Base-by-base conservation (phyloP, 2,888 invertebrate genomes). In the Drosophila meridionalis region DNA sequence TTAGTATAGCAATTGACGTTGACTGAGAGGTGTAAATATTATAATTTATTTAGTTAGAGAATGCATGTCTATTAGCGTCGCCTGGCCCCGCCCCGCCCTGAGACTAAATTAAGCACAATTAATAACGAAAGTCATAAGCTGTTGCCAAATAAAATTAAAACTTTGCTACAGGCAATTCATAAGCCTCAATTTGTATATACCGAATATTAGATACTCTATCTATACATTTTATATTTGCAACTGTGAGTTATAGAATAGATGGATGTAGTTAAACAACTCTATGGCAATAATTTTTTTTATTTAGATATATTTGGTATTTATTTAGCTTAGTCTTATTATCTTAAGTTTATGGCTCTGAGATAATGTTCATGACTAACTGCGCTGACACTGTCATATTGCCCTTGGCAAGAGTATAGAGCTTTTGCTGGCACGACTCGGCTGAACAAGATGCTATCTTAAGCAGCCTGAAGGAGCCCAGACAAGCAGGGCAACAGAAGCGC, bases 401-500 rank as follows among this genome's bases (percentile, higher is more conserved):
- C 30, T 20, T 4, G 28, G 59, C 5, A 8, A 60, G 59, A 20
- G 59, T 60, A 48, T 30, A 20, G 7, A 28, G 7, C 53, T 45
- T 59, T 55, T 58, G 67, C 61, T 47, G 76, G 61, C 68, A 73
- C 80, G 70, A 74, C 73, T 65, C 62, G 53, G 69, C 69, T 76
- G 66, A 80, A 84, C 80, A 78, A 86, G 82, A 87, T 86, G 86
- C 82, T 83, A 87, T 87, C 86, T 83, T 69, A 83, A 82, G 79
- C 78, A 70, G 82, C 73, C 81, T 71, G 7, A 28, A 55, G 73
- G 60, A 56, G 55, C 53, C 64, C 60, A 61, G 52, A 63, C 67
- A 42, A 20, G 20, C 43, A 57, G 36, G 40, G 56, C 78, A 76
- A 74, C 80, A 78, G 77, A 74, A 81, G 82, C 76, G 66, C 61